phyloP scores from a whole-genome alignment of 2,888 invertebrate species.

The Lithosia quadra region DNA sequence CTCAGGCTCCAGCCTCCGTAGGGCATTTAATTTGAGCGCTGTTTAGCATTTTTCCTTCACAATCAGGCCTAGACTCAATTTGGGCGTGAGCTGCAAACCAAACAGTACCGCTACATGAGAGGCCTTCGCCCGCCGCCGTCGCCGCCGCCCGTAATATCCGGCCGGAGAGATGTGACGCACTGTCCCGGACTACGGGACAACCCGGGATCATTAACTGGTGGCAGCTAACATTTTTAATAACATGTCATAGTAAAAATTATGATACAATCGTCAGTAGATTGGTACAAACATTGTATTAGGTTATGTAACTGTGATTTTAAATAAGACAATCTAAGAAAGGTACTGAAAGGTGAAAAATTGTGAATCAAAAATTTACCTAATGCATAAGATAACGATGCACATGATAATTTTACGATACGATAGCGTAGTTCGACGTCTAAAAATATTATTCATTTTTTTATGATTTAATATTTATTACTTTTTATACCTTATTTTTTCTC shows the following conservation, averaged over 20 bases:
- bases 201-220: background rate
- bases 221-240: background rate
- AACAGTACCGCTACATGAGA: slow-evolving; percentile 35
- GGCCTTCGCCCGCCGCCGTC: slow-evolving; percentile 30
- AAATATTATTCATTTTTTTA: too few relatives aligned
- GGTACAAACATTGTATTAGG: too few relatives aligned
- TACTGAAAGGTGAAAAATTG: too few relatives aligned
- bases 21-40: slow-evolving; percentile 50
- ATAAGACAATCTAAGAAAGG: too few relatives aligned
- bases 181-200: slow-evolving; percentile 17
- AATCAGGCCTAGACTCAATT: slow-evolving; percentile 57
- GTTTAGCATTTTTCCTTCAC: slow-evolving; percentile 57
- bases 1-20: slow-evolving; percentile 21
- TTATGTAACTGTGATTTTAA: too few relatives aligned
- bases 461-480: too few relatives aligned
- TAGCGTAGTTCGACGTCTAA: too few relatives aligned
- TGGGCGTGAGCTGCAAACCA: slow-evolving; percentile 52
- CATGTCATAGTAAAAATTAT: background rate
- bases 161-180: slow-evolving; percentile 34
- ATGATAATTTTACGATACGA: too few relatives aligned
- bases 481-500: background rate
- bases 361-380: too few relatives aligned
- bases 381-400: too few relatives aligned
- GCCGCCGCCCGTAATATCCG: slow-evolving; percentile 46
- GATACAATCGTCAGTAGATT: background rate